Evolutionary conservation across 23 tunicate species (phyloP).

Genomic region (Trididemnum miniatum): DNA sequence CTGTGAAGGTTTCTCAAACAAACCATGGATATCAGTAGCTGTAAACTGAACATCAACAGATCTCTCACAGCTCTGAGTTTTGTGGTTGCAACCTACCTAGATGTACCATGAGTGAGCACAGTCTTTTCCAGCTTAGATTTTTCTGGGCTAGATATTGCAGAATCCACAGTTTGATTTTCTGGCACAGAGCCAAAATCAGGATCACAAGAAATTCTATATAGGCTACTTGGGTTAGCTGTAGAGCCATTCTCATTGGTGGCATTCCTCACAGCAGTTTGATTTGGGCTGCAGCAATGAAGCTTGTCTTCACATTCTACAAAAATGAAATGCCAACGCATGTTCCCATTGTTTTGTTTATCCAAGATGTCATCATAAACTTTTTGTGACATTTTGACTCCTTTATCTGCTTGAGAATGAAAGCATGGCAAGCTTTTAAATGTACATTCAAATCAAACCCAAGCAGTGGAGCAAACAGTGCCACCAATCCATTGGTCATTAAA

Average conservation of each 20-base stretch:
- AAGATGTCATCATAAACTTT: neutral
- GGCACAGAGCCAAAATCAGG: too few relatives aligned
- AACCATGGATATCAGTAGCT: too few relatives aligned
- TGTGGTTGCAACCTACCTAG: too few relatives aligned
- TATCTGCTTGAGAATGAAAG: neutral
- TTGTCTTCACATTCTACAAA: neutral
- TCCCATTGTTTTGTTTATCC: neutral
- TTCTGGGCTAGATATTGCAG: too few relatives aligned
- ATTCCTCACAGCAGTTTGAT: neutral
- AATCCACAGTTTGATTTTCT: too few relatives aligned
- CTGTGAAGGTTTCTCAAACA: too few relatives aligned
- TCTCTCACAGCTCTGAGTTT: too few relatives aligned
- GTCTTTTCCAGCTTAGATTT: too few relatives aligned
- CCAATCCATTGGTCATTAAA: neutral
- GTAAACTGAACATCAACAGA: too few relatives aligned
- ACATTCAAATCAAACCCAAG: neutral
- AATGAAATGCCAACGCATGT: neutral
- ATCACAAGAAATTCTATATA: too few relatives aligned
- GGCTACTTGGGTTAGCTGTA: neutral
- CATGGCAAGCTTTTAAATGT: neutral
- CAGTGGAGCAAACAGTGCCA: neutral
- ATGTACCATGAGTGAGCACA: too few relatives aligned
- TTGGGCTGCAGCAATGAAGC: neutral
- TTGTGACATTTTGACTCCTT: neutral
- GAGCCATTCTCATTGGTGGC: neutral